Evolutionary conservation across 1,140 invertebrate genomes (phyloP), one percentile per base, ranked within the genome.

Genomic region (Drosophila mojavensis): DNA sequence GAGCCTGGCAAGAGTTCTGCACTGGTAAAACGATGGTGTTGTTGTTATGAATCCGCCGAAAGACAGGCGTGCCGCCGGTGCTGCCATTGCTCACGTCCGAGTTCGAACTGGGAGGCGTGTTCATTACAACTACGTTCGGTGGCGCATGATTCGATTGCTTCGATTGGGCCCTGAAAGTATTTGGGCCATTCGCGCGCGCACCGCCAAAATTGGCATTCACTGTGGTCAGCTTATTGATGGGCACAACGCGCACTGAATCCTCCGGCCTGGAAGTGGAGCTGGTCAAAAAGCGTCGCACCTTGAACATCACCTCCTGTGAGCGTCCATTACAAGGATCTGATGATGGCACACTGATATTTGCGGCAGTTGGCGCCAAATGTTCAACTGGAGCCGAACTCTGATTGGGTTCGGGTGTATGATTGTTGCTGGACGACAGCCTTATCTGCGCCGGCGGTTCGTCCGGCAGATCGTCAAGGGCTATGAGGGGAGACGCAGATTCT

Each of bases 181-280:
- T 43, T 6, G 11, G 0, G 13, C 47, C 47, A 7, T 43, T 62
- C 2, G 7, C 9, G 15, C 36, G 48, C 20, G 3, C 10, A 20
- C 17, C 39, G 30, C 5, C 6, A n/a, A 6, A 26, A 26, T 36
- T 67, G 3, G 10, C 15, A 51, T 26, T 50, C n/a, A 28, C 20
- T 1, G 47, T 56, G 4, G 79, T 82, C 13, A 86, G 30, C 26
- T 82, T 86, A 15, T 79, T 61, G 5, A 86, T 66, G 9, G 83
- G 84, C 13, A 88, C 80, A n/a, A 81, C 66, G 5, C 83, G 83
- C 15, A 88, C 77, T 1, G 41, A 5, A 5, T 36, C 4, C 0
- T 64, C 69, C 13, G 3, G 47, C 30, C 47, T 56, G 20, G n/a
- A 59, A 26, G 30, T 30, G 28, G 33, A 7, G 33, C 7, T 10